Conservation (phyloP, 2,113 vertebrate genomes). For the Megaceryle torquata region DNA sequence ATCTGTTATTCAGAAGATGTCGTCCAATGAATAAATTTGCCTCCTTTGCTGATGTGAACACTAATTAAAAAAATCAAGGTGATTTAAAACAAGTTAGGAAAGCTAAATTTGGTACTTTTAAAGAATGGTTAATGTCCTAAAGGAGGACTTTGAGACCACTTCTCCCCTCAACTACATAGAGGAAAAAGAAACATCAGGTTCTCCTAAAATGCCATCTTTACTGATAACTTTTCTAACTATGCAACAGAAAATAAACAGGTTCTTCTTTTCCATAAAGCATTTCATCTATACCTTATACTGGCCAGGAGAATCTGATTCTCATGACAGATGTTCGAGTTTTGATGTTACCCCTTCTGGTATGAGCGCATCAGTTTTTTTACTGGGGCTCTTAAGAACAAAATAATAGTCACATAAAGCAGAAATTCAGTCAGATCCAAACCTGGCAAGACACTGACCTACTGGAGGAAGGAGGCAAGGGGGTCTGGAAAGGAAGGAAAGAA, state of each 20-base stretch:
- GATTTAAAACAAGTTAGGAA: not conserved
- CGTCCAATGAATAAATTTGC: slow-evolving; percentile 88
- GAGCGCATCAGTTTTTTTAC: not conserved
- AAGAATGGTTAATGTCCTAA: not conserved
- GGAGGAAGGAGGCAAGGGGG: not conserved
- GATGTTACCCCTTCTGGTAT: not conserved
- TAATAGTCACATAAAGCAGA: not conserved
- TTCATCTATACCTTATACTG: not conserved
- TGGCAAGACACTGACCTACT: not conserved
- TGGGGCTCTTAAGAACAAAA: not conserved
- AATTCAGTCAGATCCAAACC: not conserved
- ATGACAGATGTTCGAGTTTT: not conserved
- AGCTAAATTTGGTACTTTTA: not conserved
- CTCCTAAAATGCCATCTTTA: not conserved
- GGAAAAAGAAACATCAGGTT: not conserved
- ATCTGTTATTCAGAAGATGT: slow-evolving; percentile 87
- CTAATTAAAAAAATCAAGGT: slow-evolving; percentile 62
- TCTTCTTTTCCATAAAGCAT: not conserved
- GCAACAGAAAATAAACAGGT: not conserved
- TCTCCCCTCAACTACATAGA: not conserved
- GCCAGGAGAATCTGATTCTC: not conserved
- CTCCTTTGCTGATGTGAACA: slow-evolving; percentile 83
- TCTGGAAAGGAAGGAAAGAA: too few relatives aligned
- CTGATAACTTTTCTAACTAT: not conserved
- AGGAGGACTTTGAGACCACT: not conserved